These are phyloP conservation scores for Anabas testudineus DNA, from an alignment of 2,797 vertebrate species.

Conservation along the genomic window DNA sequence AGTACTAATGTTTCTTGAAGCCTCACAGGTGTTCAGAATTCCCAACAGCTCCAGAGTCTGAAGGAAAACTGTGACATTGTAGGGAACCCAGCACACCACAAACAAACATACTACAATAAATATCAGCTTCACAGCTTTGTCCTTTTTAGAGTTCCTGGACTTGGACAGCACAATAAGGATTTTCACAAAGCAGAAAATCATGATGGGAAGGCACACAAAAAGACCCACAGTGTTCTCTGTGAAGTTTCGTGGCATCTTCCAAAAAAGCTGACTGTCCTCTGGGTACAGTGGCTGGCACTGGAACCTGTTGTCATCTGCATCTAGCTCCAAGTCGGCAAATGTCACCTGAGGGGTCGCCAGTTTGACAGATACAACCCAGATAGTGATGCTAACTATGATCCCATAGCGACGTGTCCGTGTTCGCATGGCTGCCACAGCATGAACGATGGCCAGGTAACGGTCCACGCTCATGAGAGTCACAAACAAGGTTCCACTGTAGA, in stretches of 20 bases:
- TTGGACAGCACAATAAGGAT: constrained; percentile 88
- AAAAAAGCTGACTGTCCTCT: constrained; percentile 27
- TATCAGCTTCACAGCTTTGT: constrained; percentile 89
- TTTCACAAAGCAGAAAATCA: constrained; percentile 89
- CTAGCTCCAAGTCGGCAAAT: constrained; percentile 78
- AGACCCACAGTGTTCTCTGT: constrained; percentile 87
- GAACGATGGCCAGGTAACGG: constrained; percentile 93
- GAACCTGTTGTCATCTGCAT: constrained; percentile 45
- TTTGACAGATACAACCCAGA: constrained; percentile 85
- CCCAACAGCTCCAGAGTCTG: constrained; percentile 79
- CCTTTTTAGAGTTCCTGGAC: constrained; percentile 88
- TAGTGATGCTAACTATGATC: constrained; percentile 79
- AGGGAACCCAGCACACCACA: constrained; percentile 92
- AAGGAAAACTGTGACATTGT: constrained; percentile 88
- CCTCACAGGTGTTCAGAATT: constrained; percentile 66
- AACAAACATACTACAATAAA: constrained; percentile 89
- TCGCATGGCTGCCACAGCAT: constrained; percentile 87
- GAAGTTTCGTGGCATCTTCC: constrained; percentile 88
- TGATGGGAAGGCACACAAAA: constrained; percentile 86
- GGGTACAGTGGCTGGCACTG: constrained; percentile 81
- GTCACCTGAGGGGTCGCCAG: constrained; percentile 83
- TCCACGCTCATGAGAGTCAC: constrained; percentile 93
- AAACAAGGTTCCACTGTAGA: constrained; percentile 92
- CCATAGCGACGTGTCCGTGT: constrained; percentile 85
- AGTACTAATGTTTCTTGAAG: constrained; percentile 58